A percentile compares a stretch with the other conserved stretches of the same genome.
These are phyloP conservation scores for Corythornis cristatus DNA, from an alignment of 2,113 vertebrate species.

Conservation along the genomic window DNA sequence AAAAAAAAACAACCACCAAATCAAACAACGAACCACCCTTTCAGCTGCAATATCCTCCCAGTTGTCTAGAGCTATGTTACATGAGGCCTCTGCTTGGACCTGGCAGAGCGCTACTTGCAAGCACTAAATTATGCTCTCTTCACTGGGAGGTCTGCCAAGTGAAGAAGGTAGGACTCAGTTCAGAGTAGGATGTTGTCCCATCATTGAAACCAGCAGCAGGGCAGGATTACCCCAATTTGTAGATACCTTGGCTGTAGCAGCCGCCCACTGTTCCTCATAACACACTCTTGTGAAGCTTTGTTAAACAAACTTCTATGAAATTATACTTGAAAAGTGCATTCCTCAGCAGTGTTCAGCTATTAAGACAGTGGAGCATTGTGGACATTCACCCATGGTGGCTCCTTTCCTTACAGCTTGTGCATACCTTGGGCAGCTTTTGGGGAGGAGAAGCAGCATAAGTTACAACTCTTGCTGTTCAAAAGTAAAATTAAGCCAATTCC, in stretches of 20 bases:
- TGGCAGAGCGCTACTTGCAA: background rate
- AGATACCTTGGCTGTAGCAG: background rate
- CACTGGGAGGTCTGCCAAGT: background rate
- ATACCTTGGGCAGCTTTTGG: background rate
- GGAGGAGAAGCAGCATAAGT: background rate
- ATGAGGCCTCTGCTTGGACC: background rate
- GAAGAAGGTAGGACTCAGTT: background rate
- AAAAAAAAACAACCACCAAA: background rate
- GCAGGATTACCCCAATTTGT: constrained; percentile 9
- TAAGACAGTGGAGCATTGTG: accelerated
- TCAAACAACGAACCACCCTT: background rate
- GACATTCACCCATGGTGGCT: accelerated
- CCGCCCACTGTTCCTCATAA: background rate
- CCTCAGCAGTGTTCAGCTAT: background rate
- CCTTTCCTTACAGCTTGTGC: background rate
- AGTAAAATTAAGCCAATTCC: background rate
- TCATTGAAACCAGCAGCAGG: background rate
- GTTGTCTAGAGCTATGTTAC: background rate
- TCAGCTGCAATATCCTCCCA: background rate
- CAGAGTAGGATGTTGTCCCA: background rate
- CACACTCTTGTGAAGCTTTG: accelerated
- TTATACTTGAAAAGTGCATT: background rate
- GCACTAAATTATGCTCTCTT: background rate
- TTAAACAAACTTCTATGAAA: background rate
- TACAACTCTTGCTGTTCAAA: background rate